phyloP scores from a whole-genome alignment of 2,888 invertebrate species.

The Cybosia mesomella region DNA sequence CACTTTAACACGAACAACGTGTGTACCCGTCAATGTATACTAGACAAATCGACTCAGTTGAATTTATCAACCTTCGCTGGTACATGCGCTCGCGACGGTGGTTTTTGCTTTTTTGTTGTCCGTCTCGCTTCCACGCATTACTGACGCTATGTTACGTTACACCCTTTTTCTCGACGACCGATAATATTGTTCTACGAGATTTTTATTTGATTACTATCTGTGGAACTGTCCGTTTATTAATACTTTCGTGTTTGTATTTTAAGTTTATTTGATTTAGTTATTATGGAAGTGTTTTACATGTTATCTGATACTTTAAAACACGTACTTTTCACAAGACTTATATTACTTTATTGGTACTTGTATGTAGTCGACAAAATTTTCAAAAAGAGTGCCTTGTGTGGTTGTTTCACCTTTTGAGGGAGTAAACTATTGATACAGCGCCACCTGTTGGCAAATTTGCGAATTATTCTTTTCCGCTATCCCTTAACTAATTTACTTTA shows the following conservation, averaged over 20 bases:
- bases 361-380: background rate
- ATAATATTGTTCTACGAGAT: constrained; percentile 76
- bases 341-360: background rate
- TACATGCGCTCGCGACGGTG: constrained; percentile 58
- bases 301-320: constrained; percentile 13
- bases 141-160: constrained; percentile 64
- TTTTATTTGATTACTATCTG: constrained; percentile 69
- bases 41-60: constrained; percentile 49
- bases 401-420: background rate
- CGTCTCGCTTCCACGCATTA: constrained; percentile 59
- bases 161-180: constrained; percentile 65
- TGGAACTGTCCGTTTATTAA: constrained; percentile 62
- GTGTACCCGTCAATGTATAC: constrained; percentile 60
- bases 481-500: background rate
- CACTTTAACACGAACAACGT: constrained; percentile 38
- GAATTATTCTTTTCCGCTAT: background rate
- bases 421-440: background rate
- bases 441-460: background rate
- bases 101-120: constrained; percentile 50
- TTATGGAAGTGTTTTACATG: constrained; percentile 22
- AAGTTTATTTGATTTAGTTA: constrained; percentile 35
- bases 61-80: constrained; percentile 50
- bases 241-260: constrained; percentile 45
- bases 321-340: background rate
- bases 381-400: too few species aligned